Conservation (phyloP, 2,113 vertebrate genomes). For the Equus quagga region DNA sequence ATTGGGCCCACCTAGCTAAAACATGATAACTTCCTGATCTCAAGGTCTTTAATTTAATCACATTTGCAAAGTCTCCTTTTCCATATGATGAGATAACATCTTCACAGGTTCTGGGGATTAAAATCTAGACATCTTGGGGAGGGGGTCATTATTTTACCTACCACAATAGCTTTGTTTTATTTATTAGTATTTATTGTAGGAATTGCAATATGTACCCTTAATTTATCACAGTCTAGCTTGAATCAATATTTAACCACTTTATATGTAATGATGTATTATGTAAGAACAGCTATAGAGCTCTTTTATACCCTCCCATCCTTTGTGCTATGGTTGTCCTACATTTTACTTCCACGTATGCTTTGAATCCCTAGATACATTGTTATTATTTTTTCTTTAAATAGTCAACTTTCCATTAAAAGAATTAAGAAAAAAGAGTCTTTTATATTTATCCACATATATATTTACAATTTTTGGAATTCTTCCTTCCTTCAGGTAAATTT, state of each 20-base stretch:
- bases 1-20: neutral
- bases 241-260: neutral
- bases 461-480: neutral
- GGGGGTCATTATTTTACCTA: neutral
- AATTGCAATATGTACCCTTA: neutral
- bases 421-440: neutral
- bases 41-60: neutral
- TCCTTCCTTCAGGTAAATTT: neutral
- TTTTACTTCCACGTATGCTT: neutral
- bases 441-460: neutral
- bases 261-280: neutral
- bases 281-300: neutral
- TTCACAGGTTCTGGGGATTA: neutral
- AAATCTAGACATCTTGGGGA: neutral
- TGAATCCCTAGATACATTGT: neutral
- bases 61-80: neutral
- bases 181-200: neutral
- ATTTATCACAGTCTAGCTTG: neutral
- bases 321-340: neutral
- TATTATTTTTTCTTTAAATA: slow-evolving; percentile 5
- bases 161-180: neutral
- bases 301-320: neutral
- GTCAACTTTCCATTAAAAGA: neutral
- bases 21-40: neutral
- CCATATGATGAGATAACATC: neutral